These are phyloP conservation scores for Colletes collaris DNA, from an alignment of 2,888 invertebrate species.

Conservation along the genomic window DNA sequence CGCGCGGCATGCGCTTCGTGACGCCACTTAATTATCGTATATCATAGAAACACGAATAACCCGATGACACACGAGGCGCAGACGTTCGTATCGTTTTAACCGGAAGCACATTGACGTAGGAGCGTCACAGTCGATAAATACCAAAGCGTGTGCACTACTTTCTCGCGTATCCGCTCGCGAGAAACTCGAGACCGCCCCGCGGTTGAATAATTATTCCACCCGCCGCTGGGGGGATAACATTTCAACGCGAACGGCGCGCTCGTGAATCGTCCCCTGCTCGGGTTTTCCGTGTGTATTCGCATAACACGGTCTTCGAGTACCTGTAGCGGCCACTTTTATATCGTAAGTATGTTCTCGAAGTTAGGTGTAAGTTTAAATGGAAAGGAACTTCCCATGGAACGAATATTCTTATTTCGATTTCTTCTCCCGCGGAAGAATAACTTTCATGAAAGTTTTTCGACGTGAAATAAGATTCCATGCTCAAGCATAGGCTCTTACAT, in stretches of 20 bases:
- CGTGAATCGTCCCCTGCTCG: conserved; percentile 15
- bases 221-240: conserved; percentile 33
- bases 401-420: no score
- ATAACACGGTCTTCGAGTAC: neutral
- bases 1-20: conserved; percentile 34
- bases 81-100: conserved; percentile 32
- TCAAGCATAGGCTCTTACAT: no score
- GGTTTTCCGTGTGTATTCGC: neutral
- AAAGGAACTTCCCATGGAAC: no score
- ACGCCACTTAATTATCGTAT: conserved; percentile 50
- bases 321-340: neutral
- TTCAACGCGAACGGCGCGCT: conserved; percentile 34
- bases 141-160: conserved; percentile 53
- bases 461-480: no score
- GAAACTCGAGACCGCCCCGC: conserved; percentile 55
- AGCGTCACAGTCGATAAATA: conserved; percentile 57
- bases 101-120: conserved; percentile 45
- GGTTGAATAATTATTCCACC: conserved; percentile 50
- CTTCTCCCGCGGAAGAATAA: no score
- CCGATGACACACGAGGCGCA: conserved; percentile 56
- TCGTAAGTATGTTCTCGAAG: neutral
- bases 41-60: conserved; percentile 44
- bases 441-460: no score
- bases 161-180: conserved; percentile 46
- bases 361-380: no score